Evolutionary conservation across 2,113 vertebrate genomes (phyloP), one percentile per base, ranked within the genome.

Genomic region (Seriola quinqueradiata): DNA sequence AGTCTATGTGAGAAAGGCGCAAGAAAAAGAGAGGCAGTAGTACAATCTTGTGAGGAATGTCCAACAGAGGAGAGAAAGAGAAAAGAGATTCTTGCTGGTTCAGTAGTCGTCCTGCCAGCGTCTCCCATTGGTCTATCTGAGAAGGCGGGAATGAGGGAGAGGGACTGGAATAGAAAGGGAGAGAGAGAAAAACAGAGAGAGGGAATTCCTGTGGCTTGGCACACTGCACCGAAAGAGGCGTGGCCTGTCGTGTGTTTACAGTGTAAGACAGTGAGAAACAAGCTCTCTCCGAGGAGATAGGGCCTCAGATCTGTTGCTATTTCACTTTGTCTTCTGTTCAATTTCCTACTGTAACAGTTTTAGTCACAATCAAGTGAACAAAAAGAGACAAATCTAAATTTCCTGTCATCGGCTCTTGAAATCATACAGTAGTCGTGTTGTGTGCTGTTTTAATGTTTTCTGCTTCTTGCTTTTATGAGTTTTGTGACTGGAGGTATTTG

Each of bases 191-290:
- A 88, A 83, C 66, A 89, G 55, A 92, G 77, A 91, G 80, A 93
- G 92, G 91, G 92, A 93, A 94, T 96, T 95, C 93, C 94, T 95
- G 94, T 95, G 94, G 93, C 84, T 95, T 95, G 94, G 94, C 95
- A 89, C 55, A 38, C 73, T 48, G 82, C 69, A 85, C 74, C 63
- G 71, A 85, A 87, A 93, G 92, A 91, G 95, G 94, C 84, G 94
- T 93, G 93, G 92, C 81, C 81, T 91, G 82, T 77, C 58, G 61
- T 85, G 84, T 93, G 92, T 94, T 94, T 93, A 94, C 90, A 90
- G 89, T 91, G 85, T 84, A 81, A 91, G 87, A 88, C 87, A 76
- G 89, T 87, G 85, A 93, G 94, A 93, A 93, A 94, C 83, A 85
- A 88, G 90, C 75, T 81, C 91, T 90, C 92, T 92, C 89, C 7